Percentiles rank a stretch among this genome's conserved stretches.
Conservation (phyloP, 2,797 vertebrate species). For the Nyctalus aviator region DNA sequence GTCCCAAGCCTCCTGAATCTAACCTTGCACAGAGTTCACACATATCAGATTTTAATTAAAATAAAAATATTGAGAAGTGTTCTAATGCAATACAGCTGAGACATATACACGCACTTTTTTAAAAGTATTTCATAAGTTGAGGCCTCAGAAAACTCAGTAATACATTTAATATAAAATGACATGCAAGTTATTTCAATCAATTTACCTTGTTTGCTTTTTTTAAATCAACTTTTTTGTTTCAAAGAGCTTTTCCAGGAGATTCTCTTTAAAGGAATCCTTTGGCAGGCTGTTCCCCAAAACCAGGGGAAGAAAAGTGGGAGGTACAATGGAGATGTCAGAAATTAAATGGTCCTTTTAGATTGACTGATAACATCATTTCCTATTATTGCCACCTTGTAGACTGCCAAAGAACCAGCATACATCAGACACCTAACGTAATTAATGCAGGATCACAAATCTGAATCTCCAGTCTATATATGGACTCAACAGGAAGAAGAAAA, state of each 20-base stretch:
- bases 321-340: conserved; percentile 82
- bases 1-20: neutral
- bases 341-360: conserved; percentile 83
- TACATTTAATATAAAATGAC: conserved; percentile 71
- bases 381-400: conserved; percentile 86
- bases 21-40: conserved; percentile 52
- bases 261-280: conserved; percentile 78
- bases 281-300: conserved; percentile 77
- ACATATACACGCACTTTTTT: conserved; percentile 27
- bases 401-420: conserved; percentile 85
- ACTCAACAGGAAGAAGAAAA: conserved; percentile 82
- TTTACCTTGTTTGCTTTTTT: conserved; percentile 67
- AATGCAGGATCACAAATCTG: conserved; percentile 86
- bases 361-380: conserved; percentile 87
- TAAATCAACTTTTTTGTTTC: conserved; percentile 71
- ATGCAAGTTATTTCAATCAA: conserved; percentile 75
- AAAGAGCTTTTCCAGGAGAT: conserved; percentile 74
- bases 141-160: conserved; percentile 60
- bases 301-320: conserved; percentile 66
- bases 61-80: neutral
- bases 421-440: conserved; percentile 87
- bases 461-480: conserved; percentile 87
- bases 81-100: neutral
- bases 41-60: neutral
- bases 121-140: conserved; percentile 1